Conservation (phyloP, 2,888 invertebrate species). For the Baronia brevicornis region DNA sequence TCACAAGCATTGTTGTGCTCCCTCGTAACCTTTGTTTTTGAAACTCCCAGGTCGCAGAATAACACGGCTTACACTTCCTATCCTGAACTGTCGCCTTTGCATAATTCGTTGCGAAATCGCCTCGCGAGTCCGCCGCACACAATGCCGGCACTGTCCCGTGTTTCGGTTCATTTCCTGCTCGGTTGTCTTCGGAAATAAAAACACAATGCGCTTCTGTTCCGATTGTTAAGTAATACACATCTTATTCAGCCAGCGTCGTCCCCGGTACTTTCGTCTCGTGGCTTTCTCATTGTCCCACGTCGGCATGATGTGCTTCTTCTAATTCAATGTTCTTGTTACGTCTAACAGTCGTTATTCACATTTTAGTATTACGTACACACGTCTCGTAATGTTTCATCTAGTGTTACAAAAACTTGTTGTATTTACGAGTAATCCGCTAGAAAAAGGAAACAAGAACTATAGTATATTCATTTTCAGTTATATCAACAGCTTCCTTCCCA, state of each 20-base stretch:
- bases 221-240: slow-evolving; percentile 42
- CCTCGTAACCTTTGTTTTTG: slow-evolving; percentile 11
- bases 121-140: slow-evolving; percentile 45
- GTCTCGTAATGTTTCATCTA: too few species aligned
- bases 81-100: slow-evolving; percentile 34
- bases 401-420: too few species aligned
- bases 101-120: slow-evolving; percentile 47
- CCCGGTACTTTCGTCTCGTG: slow-evolving; percentile 24
- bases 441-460: too few species aligned
- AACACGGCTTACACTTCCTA: slow-evolving; percentile 28
- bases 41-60: slow-evolving; percentile 25
- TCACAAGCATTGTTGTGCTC: slow-evolving; percentile 3
- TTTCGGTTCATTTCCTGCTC: slow-evolving; percentile 49
- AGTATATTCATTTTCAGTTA: too few species aligned
- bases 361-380: too few species aligned
- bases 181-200: slow-evolving; percentile 46
- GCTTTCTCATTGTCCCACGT: slow-evolving; percentile 10
- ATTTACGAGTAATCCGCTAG: too few species aligned
- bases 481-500: too few species aligned
- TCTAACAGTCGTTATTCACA: background rate
- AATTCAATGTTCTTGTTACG: too few species aligned
- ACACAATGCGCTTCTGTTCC: slow-evolving; percentile 51
- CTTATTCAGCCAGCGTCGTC: slow-evolving; percentile 30
- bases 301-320: too few species aligned
- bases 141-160: slow-evolving; percentile 41